Evolutionary conservation across 2,888 invertebrate species (phyloP).

Genomic region (Meteorus cinctellus): DNA sequence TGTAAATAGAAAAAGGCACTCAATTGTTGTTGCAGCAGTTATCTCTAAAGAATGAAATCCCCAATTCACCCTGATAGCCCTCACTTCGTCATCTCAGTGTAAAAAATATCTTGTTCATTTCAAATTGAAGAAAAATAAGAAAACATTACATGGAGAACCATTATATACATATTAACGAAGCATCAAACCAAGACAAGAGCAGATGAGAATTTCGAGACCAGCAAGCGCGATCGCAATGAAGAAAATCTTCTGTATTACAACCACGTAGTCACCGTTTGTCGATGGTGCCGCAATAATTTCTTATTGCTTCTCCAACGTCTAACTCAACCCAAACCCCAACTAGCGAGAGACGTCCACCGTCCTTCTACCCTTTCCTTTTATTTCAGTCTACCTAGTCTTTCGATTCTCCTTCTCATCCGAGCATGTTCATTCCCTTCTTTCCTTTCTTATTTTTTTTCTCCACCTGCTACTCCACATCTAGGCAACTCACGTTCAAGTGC

Average conservation of each 20-base stretch:
- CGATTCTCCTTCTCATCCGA: slow-evolving; percentile 43
- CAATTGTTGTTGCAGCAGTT: slow-evolving; percentile 34
- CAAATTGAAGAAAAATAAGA: slow-evolving; percentile 37
- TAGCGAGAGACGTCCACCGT: slow-evolving; percentile 55
- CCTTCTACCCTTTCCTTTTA: slow-evolving; percentile 50
- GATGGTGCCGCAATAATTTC: slow-evolving; percentile 74
- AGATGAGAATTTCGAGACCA: slow-evolving; percentile 49
- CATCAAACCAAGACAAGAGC: slow-evolving; percentile 46
- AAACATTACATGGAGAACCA: slow-evolving; percentile 40
- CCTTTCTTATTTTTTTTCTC: slow-evolving; percentile 46
- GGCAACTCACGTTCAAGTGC: slow-evolving; percentile 52
- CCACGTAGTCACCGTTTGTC: slow-evolving; percentile 74
- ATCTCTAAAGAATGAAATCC: slow-evolving; percentile 45
- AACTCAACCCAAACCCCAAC: slow-evolving; percentile 60
- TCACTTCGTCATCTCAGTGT: slow-evolving; percentile 16
- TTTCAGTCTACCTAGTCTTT: slow-evolving; percentile 46
- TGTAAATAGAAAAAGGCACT: slow-evolving; percentile 40
- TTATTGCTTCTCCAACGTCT: slow-evolving; percentile 70
- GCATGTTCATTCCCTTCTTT: slow-evolving; percentile 49
- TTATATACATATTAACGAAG: slow-evolving; percentile 54
- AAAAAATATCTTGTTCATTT: slow-evolving; percentile 30
- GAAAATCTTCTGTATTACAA: slow-evolving; percentile 68
- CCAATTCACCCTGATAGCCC: not conserved
- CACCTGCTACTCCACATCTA: slow-evolving; percentile 48
- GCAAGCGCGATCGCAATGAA: slow-evolving; percentile 50